Percentiles rank a stretch among this genome's conserved stretches.
These are phyloP conservation scores for Caranx ignobilis DNA, from an alignment of 2,113 vertebrate species.

Conservation along the genomic window DNA sequence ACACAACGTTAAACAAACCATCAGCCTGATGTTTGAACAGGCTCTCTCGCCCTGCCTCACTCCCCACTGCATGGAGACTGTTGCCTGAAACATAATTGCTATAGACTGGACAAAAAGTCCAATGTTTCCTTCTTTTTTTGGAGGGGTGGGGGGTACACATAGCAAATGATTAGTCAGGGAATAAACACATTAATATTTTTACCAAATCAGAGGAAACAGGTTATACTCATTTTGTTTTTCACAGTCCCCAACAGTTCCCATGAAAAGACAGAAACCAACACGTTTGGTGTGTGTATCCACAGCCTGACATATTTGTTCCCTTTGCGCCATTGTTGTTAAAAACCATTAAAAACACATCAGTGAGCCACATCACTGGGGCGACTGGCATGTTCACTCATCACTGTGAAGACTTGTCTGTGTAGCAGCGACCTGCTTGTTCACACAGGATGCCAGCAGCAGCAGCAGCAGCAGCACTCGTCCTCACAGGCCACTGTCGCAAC, in stretches of 20 bases:
- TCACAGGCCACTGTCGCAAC: too few species aligned
- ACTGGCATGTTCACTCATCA: too few species aligned
- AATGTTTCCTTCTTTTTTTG: neutral
- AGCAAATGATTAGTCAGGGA: neutral
- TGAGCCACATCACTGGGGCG: too few species aligned
- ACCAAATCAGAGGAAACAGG: neutral
- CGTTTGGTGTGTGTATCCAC: neutral
- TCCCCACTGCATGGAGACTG: neutral
- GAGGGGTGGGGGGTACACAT: neutral
- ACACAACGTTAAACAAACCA: conserved; percentile 39
- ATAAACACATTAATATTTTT: neutral
- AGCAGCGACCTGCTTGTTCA: too few species aligned
- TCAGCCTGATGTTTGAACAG: conserved; percentile 52
- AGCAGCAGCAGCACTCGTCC: too few species aligned
- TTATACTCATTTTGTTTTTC: neutral
- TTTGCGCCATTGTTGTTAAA: too few species aligned
- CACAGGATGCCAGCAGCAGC: too few species aligned
- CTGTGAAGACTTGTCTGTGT: too few species aligned
- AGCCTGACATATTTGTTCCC: neutral
- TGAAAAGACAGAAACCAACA: neutral
- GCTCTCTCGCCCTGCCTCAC: neutral
- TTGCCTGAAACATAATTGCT: neutral
- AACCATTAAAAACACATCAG: too few species aligned
- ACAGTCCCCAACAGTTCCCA: neutral
- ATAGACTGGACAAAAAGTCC: neutral